Conservation (phyloP, 2,113 vertebrate species). For the Macaca nemestrina region DNA sequence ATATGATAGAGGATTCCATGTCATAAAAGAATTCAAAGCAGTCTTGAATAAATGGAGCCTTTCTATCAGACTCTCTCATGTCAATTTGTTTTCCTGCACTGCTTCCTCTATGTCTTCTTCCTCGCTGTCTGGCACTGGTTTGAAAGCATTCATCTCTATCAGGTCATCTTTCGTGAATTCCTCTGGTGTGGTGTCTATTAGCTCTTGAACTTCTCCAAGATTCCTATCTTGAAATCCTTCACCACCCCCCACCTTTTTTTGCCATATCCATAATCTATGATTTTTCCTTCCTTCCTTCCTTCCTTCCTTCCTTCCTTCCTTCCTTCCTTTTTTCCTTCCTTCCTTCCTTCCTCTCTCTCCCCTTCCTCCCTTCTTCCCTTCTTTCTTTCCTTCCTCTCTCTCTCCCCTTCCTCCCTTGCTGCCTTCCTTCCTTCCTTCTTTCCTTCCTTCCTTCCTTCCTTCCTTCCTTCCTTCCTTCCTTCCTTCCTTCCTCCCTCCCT, state of each 20-base stretch:
- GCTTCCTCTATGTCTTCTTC: background rate
- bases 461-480: fast-evolving
- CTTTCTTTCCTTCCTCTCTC: fast-evolving
- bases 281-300: too few species aligned
- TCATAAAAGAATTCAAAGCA: background rate
- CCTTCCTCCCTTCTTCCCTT: fast-evolving
- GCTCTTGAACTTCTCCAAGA: background rate
- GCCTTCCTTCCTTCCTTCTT: fast-evolving
- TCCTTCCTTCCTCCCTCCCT: fast-evolving
- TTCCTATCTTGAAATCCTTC: background rate
- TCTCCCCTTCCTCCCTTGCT: fast-evolving
- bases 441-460: too few species aligned
- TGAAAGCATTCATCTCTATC: background rate
- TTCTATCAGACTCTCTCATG: background rate
- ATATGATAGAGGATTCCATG: background rate
- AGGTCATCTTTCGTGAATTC: background rate
- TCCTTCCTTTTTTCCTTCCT: fast-evolving
- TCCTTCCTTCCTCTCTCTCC: fast-evolving
- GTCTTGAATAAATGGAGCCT: background rate
- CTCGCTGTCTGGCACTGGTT: background rate
- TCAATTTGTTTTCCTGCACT: background rate
- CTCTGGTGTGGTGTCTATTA: background rate
- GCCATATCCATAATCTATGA: background rate
- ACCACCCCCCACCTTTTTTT: background rate
- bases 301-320: too few species aligned